A percentile compares a stretch with the other conserved stretches of the same genome.
Conservation (phyloP, 2,113 vertebrate species). For the Eolophus roseicapilla region DNA sequence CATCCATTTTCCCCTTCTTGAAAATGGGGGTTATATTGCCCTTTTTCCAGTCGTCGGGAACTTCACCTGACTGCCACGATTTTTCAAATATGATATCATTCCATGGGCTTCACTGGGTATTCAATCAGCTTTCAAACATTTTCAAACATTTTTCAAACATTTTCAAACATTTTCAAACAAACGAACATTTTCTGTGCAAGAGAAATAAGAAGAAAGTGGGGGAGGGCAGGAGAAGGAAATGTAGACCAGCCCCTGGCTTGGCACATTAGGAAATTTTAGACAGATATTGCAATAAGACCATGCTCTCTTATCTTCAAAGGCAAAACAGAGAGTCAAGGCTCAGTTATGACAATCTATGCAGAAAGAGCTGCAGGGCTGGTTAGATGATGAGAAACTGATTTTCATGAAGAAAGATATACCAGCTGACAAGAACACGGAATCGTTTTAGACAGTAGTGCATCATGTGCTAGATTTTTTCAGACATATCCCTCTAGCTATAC, state of each 20-base stretch:
- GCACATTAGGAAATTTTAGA: background rate
- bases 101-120: background rate
- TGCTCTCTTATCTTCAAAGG: conserved; percentile 43
- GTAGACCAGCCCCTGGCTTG: background rate
- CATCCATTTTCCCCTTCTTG: too few relatives aligned
- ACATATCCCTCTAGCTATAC: background rate
- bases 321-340: conserved; percentile 16
- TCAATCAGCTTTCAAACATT: background rate
- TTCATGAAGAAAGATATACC: conserved; percentile 21
- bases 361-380: conserved; percentile 35
- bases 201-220: background rate
- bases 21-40: too few relatives aligned
- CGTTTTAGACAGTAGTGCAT: background rate
- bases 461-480: background rate
- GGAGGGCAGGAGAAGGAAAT: background rate
- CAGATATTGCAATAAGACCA: background rate
- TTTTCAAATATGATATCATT: too few relatives aligned
- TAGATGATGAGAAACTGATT: conserved; percentile 43
- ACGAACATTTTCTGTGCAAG: background rate
- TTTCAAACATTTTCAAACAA: background rate
- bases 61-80: too few relatives aligned
- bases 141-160: background rate
- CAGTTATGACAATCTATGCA: conserved; percentile 14
- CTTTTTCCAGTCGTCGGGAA: too few relatives aligned
- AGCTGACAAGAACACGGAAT: conserved; percentile 30